Evolutionary conservation across 2,113 vertebrate species (phyloP), one percentile per base, ranked within the genome.

Genomic region (Dinomys branickii): DNA sequence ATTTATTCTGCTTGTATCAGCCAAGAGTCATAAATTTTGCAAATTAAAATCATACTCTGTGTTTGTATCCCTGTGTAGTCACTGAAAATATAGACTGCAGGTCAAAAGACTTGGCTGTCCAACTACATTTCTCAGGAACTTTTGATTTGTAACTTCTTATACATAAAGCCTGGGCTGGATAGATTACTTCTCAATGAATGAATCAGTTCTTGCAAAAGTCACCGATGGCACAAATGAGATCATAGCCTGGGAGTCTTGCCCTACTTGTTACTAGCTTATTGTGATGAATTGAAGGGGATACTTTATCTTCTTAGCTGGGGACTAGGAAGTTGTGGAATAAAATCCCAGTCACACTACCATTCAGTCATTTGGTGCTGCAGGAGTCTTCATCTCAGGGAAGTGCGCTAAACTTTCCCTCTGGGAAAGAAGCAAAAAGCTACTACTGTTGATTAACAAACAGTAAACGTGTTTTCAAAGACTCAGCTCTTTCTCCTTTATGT

Each of bases 1-100:
- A 16, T 97, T 82, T 78, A 85, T 63, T 44, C 93, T 92, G 77
- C 85, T 80, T 71, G 80, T 58, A 44, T 81, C 63, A 85, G 94
- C 93, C 97, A 97, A 94, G 88, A 80, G 92, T 82, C 94, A 50
- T 97, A 94, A 88, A 93, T 97, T 92, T 90, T 77, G 30, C 82
- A 95, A 97, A 98, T 80, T 58, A 94, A 94, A 96, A 88, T 97
- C 87, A 26, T 69, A 65, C 73, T 50, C 86, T 86, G 77, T 75
- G 35, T 75, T 96, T 80, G 26, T 85, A 85, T n/a, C 17, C 61
- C 92, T 69, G 71, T 28, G n/a, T 56, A 88, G 71, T 35, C 54
- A 54, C n/a, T 52, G 71, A 88, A 73, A 96, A 82, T 58, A 50
- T 0, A 86, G 80, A 24, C 56, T 52, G 3, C 3, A 26, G 73